Conservation (phyloP, 2,113 vertebrate species). For the Microtus ochrogaster region DNA sequence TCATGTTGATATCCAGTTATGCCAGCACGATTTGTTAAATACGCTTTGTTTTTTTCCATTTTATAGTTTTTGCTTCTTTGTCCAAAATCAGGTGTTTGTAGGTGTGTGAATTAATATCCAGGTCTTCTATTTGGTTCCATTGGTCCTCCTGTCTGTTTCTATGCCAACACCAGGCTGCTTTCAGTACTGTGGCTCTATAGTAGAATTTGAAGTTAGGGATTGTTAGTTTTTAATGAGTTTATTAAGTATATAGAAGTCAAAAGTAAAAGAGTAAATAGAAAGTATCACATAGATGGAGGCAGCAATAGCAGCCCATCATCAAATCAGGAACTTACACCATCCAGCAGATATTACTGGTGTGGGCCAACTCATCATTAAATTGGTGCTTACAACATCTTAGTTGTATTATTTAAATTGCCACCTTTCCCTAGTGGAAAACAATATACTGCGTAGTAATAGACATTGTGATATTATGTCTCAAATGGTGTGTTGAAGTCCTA, state of each 20-base stretch:
- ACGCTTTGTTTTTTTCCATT: too few species aligned
- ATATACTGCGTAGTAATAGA: background rate
- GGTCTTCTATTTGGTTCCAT: too few species aligned
- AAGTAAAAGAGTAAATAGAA: background rate
- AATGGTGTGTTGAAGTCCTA: background rate
- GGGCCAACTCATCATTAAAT: background rate
- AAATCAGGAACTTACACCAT: background rate
- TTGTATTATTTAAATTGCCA: background rate
- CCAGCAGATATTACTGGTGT: background rate
- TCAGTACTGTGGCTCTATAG: too few species aligned
- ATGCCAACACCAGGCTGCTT: too few species aligned
- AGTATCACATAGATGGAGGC: background rate
- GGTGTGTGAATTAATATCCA: too few species aligned
- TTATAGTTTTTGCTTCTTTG: too few species aligned
- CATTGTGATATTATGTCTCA: background rate
- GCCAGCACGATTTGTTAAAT: too few species aligned
- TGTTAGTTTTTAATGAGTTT: background rate
- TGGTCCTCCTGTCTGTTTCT: too few species aligned
- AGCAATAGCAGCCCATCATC: background rate
- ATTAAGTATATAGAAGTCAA: background rate
- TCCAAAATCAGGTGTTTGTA: too few species aligned
- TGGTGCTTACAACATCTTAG: background rate
- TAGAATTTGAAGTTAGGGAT: too few species aligned
- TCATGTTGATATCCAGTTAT: too few species aligned
- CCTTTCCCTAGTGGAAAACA: background rate